Base-by-base conservation (phyloP, 2,113 vertebrate genomes). In the Pterocles burchelli region DNA sequence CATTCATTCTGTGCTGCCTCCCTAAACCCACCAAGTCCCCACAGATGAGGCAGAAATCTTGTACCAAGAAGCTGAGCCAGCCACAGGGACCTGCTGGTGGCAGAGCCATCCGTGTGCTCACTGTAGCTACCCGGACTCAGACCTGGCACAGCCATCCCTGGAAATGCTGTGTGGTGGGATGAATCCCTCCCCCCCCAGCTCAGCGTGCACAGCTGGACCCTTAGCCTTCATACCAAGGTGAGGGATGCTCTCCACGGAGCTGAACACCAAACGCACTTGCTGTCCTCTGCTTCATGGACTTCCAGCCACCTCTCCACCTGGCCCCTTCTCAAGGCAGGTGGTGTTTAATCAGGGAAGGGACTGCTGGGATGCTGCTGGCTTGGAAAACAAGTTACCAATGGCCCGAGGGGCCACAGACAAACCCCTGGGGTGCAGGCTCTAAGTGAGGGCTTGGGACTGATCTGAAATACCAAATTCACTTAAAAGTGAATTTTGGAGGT, bases 41-140 rank as follows among this genome's bases (percentile, higher is more conserved):
- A 17, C 28, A 61, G 52, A 29, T 21, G 38, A 65, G 34, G 19
- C 36, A 62, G 17, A 57, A 66, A 25, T 41, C 17, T 43, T 0
- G 0, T 38, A 33, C 11, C 0, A 1, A 74, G 43, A 29, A 74
- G 43, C 29, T 2, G 3, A 78, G 61, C 24, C 54, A 49, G 38
- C 31, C 1, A 0, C 1, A 0, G 25, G 29, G 61, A 51, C 45
- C 25, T 41, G 13, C 31, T n/a, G 41, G 25, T 2, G 2, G 19
- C 31, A 59, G 51, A 70, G 45, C 51, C 38, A 13, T 51, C 25
- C 28, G 38, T 63, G 65, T 36, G 21, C 26, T 59, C 25, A 17
- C 15, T 2, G 3, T 24, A 46, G 55, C 15, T 77, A 25, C 29
- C 15, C 0, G 0, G 33, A 49, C 36, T 82, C 54, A 28, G 61